A percentile compares a stretch with the other conserved stretches of the same genome.
Evolutionary conservation across 2,888 invertebrate species (phyloP).

Genomic region (Ophraella communa): DNA sequence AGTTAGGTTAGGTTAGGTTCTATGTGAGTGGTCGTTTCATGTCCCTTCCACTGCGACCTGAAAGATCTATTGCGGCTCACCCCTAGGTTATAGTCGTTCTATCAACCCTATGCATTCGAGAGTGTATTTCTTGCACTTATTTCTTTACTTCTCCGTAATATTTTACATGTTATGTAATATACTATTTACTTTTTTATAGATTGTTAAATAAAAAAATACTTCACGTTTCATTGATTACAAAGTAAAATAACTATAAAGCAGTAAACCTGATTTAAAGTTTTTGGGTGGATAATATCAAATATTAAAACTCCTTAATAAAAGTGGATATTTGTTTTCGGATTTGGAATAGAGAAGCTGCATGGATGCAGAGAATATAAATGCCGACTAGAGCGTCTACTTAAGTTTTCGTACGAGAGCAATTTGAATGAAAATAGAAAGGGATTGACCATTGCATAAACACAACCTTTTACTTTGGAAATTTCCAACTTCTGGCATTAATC

Average conservation of each 20-base stretch:
- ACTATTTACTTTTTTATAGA: too few relatives aligned
- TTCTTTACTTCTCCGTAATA: too few relatives aligned
- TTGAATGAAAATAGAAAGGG: conserved; percentile 28
- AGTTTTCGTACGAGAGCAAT: conserved; percentile 25
- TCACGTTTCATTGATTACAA: too few relatives aligned
- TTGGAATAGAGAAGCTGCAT: not conserved
- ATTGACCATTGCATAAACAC: conserved; percentile 26
- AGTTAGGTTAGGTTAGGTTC: too few relatives aligned
- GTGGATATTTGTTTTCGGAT: not conserved
- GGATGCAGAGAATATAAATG: conserved; percentile 4
- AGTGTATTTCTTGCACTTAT: too few relatives aligned
- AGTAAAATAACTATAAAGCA: not conserved
- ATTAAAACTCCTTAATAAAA: not conserved
- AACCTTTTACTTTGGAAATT: conserved; percentile 7
- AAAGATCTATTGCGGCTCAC: too few relatives aligned
- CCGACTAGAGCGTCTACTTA: not conserved
- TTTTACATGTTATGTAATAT: too few relatives aligned
- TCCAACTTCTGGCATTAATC: not conserved
- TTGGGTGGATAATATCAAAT: not conserved
- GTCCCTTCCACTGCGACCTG: too few relatives aligned
- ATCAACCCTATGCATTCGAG: too few relatives aligned
- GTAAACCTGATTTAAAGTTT: not conserved
- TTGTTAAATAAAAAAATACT: too few relatives aligned
- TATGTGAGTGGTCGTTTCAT: too few relatives aligned
- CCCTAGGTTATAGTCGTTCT: too few relatives aligned